Evolutionary conservation across 2,888 invertebrate genomes (phyloP), one percentile per base, ranked within the genome.

Genomic region (Linnaemya vulpina): DNA sequence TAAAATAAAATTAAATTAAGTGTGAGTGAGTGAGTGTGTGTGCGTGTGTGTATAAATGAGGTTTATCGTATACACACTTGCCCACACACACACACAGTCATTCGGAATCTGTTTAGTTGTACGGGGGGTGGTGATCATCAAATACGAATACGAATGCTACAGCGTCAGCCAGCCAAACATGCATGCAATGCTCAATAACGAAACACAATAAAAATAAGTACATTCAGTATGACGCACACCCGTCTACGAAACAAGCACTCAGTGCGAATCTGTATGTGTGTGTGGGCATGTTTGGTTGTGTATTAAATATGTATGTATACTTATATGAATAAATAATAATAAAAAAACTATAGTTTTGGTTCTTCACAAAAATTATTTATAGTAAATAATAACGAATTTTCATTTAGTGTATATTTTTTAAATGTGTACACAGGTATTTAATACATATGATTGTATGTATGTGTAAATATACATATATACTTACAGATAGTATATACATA

Each of bases 111-210:
- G n/a, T 22, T 49, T 71, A 60, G 51, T 83, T 58, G 58, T 71
- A 71, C 81, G 81, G 76, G 76, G 82, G 82, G 82, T 83, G 82
- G 82, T 73, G 82, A 83, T 83, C 82, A 83, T 71, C 4, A 76
- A 20, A 53, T 3, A 43, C 46, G 46, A 43, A n/a, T 53, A 70
- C 46, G 46, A 43, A n/a, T 53, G 62, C 46, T 53, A 63, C n/a
- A 60, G 30, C 55, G 78, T 46, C 80, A 58, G 65, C 22, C 74
- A 62, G 67, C 25, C 74, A 73, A 63, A 65, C 58, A 71, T 46
- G 75, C 74, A 79, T 65, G 74, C 83, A 70, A 76, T 74, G 63
- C 70, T 40, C 25, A 40, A 60, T 15, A 53, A 63, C 40, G 43
- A 62, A 51, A 30, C 20, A 62, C 68, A 1, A 68, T 5, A 65